These are phyloP conservation scores for Holacanthella duospinosa DNA, from an alignment of 2,888 invertebrate genomes.

Conservation along the genomic window DNA sequence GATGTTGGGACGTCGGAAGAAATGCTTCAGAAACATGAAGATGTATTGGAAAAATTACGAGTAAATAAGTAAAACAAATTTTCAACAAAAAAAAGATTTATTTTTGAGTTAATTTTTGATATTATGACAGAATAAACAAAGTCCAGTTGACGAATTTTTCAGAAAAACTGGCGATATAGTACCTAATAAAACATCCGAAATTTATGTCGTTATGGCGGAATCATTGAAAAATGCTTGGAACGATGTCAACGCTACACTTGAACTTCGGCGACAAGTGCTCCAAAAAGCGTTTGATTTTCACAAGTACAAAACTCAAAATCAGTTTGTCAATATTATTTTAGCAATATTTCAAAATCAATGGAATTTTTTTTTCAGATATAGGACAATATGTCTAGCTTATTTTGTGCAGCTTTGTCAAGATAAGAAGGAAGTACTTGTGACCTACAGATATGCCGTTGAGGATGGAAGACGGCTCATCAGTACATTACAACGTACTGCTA, in stretches of 20 bases:
- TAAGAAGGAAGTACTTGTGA: background rate
- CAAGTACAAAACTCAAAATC: conserved; percentile 44
- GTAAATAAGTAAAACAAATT: conserved; percentile 46
- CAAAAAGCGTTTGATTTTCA: conserved; percentile 70
- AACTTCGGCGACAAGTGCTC: conserved; percentile 62
- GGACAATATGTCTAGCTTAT: background rate
- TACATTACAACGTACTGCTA: background rate
- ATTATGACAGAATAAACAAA: conserved; percentile 77
- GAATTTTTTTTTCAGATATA: background rate
- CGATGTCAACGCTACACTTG: conserved; percentile 66
- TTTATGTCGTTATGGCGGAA: conserved; percentile 80
- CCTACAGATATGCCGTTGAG: background rate
- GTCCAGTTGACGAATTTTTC: conserved; percentile 74
- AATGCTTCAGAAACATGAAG: conserved; percentile 66
- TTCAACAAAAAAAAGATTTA: too few relatives aligned
- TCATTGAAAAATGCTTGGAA: conserved; percentile 64
- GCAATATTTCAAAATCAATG: background rate
- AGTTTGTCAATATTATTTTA: too few relatives aligned
- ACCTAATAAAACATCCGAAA: conserved; percentile 63
- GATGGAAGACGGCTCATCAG: background rate
- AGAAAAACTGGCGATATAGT: conserved; percentile 74
- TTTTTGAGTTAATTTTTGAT: too few relatives aligned
- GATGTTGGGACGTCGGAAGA: conserved; percentile 62
- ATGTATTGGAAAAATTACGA: conserved; percentile 68
- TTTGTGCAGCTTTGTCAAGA: background rate